Evolutionary conservation across 2,797 vertebrate species (phyloP).

Genomic region (Sebastes kiyomatsui): DNA sequence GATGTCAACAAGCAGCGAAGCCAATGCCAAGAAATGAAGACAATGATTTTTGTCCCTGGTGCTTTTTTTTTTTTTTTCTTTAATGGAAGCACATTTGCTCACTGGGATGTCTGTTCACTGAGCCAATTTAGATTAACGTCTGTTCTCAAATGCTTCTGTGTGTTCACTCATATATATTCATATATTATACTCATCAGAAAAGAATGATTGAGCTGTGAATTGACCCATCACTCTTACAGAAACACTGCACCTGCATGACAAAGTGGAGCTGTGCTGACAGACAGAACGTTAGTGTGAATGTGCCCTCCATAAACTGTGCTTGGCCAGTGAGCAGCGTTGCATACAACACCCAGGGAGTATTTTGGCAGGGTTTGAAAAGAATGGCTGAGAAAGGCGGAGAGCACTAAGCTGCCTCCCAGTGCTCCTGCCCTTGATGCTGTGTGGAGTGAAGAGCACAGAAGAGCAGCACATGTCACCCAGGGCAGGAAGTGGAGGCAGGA

Average conservation of each 20-base stretch:
- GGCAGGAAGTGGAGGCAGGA: constrained; percentile 54
- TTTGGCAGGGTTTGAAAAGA: constrained; percentile 71
- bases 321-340: constrained; percentile 48
- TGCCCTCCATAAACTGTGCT: constrained; percentile 55
- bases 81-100: background rate
- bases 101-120: background rate
- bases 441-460: constrained; percentile 59
- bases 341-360: constrained; percentile 46
- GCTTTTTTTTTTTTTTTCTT: background rate
- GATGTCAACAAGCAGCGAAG: background rate
- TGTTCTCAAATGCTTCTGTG: background rate
- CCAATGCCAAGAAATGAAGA: background rate
- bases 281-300: constrained; percentile 27
- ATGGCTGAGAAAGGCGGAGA: constrained; percentile 54
- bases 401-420: constrained; percentile 60
- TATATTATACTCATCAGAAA: background rate
- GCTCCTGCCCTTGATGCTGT: constrained; percentile 67
- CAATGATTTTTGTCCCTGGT: background rate
- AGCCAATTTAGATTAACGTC: background rate
- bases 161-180: background rate
- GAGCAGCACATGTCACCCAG: constrained; percentile 60
- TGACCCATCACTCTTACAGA: constrained; percentile 21
- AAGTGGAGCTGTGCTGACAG: constrained; percentile 16
- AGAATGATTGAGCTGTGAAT: constrained; percentile 11
- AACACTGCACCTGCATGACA: constrained; percentile 15